These are phyloP conservation scores for Platichthys flesus DNA, from an alignment of 2,113 vertebrate species.

Conservation along the genomic window DNA sequence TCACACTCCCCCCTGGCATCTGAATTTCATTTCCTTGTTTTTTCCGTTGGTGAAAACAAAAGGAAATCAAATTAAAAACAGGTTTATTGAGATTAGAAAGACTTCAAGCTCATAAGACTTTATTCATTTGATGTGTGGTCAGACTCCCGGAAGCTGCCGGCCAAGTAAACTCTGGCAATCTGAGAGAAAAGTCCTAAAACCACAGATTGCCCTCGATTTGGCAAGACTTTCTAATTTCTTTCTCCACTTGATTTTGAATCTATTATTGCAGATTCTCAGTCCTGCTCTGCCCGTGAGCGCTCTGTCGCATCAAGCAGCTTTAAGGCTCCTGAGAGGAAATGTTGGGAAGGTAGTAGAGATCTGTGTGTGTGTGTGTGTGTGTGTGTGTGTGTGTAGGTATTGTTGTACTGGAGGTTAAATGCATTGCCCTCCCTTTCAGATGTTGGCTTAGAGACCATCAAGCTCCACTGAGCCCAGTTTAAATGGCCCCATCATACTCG, in stretches of 20 bases:
- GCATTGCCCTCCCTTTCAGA: no score
- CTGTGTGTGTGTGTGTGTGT: no score
- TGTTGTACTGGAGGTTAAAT: no score
- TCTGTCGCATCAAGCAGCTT: background rate
- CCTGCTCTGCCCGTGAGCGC: background rate
- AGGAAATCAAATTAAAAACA: no score
- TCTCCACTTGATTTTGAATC: background rate
- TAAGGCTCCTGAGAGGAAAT: constrained; percentile 10
- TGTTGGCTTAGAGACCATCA: no score
- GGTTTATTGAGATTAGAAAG: background rate
- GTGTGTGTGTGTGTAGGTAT: no score
- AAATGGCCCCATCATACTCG: no score
- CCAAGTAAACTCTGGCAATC: background rate
- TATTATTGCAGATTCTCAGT: no score
- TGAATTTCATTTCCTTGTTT: constrained; percentile 35
- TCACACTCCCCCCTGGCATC: constrained; percentile 27
- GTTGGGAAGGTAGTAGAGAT: background rate
- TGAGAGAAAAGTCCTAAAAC: background rate
- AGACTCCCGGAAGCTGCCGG: background rate
- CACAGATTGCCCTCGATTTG: background rate
- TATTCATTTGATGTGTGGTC: background rate
- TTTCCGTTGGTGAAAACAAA: constrained; percentile 13
- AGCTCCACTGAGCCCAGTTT: no score
- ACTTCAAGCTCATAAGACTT: no score
- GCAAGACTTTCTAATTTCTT: background rate